These are phyloP conservation scores for Sminthurides bifidus DNA, from an alignment of 1,140 invertebrate genomes.

Conservation along the genomic window DNA sequence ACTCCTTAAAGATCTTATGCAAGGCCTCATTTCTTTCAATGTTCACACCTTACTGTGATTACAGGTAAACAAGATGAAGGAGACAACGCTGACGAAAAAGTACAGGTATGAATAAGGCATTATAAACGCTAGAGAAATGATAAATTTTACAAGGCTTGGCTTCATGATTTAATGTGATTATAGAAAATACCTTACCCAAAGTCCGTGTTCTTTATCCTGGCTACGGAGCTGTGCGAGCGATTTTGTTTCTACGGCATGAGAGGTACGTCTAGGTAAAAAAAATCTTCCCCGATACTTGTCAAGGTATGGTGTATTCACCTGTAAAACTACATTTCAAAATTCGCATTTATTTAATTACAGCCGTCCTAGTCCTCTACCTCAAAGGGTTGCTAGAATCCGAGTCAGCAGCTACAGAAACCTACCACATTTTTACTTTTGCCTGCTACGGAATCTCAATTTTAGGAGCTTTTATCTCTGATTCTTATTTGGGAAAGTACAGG, in stretches of 20 bases:
- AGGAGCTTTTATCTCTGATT: conserved; percentile 79
- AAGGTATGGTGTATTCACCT: conserved; percentile 3
- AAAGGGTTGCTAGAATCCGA: conserved; percentile 54
- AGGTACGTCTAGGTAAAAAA: conserved; percentile 51
- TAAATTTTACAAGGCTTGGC: no score
- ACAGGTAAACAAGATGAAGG: no score
- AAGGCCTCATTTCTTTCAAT: no score
- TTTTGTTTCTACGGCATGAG: conserved; percentile 94
- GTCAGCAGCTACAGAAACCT: conserved; percentile 60
- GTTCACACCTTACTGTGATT: no score
- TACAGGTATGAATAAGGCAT: no score
- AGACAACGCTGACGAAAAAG: no score
- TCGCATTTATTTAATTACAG: conserved; percentile 42
- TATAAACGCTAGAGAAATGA: no score
- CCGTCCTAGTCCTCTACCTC: conserved; percentile 69
- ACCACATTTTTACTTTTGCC: conserved; percentile 69
- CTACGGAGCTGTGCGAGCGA: conserved; percentile 92
- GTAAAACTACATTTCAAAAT: background rate
- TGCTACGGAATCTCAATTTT: conserved; percentile 76
- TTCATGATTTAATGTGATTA: no score
- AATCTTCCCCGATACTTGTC: background rate
- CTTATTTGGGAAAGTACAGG: conserved; percentile 70
- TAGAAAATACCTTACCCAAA: conserved; percentile 71
- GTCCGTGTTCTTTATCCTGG: conserved; percentile 84
- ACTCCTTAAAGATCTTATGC: no score